Evolutionary conservation across 37 sponge, comb jelly and placozoan species (phyloP).

Genomic region (Cladorhizidae sp.): DNA sequence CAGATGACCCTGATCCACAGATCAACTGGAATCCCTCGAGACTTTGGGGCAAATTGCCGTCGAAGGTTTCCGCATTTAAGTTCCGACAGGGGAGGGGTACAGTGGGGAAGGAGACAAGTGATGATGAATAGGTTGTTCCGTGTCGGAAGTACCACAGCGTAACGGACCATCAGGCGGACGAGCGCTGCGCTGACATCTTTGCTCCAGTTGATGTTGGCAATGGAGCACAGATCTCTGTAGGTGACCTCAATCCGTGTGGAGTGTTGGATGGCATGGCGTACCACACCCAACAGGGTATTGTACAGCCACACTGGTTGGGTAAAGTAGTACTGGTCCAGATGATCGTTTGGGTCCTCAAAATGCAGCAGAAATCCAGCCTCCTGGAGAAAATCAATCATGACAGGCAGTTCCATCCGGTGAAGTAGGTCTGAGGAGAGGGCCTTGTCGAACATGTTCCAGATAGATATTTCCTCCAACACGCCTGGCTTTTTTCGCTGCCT

Average conservation of each 20-base stretch:
- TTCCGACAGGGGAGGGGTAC: conserved; percentile 1
- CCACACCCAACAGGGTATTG: conserved; percentile 13
- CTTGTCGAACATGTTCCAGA: conserved; percentile 63
- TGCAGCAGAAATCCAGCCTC: conserved; percentile 67
- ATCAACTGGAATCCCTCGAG: conserved; percentile 53
- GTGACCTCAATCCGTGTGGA: background rate
- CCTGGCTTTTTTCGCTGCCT: conserved; percentile 17
- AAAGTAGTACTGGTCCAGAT: conserved; percentile 69
- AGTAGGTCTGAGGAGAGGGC: conserved; percentile 50
- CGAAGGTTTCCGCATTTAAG: conserved; percentile 39
- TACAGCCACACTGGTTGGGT: conserved; percentile 67
- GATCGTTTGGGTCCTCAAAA: conserved; percentile 72
- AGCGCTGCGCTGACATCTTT: conserved; percentile 26
- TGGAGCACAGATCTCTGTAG: conserved; percentile 33
- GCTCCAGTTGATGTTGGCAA: conserved; percentile 19
- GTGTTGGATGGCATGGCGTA: conserved; percentile 40
- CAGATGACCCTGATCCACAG: conserved; percentile 67
- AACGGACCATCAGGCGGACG: conserved; percentile 57
- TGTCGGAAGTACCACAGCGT: conserved; percentile 65
- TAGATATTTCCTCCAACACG: conserved; percentile 47
- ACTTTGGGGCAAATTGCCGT: conserved; percentile 75
- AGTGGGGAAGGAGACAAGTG: conserved; percentile 70
- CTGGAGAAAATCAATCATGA: conserved; percentile 63
- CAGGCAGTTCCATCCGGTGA: conserved; percentile 67
- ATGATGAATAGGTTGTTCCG: conserved; percentile 29